Evolutionary conservation across 2,113 vertebrate species (phyloP).

Genomic region (Tonatia bakeri): DNA sequence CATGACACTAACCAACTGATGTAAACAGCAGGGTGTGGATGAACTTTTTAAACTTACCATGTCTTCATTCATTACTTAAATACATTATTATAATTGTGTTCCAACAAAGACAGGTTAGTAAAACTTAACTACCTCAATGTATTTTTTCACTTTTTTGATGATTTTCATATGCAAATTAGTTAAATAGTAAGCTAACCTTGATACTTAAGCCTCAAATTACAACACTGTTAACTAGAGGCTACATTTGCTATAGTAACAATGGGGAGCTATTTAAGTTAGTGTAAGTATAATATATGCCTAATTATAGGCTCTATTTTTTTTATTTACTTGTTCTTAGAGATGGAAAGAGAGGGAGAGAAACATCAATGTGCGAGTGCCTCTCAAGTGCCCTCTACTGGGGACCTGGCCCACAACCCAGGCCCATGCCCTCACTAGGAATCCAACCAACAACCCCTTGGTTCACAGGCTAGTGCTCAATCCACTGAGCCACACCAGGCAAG

Average conservation of each 20-base stretch:
- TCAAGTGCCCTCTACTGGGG: no score
- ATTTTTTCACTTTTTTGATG: conserved; percentile 55
- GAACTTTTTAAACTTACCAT: neutral
- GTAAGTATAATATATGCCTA: conserved; percentile 20
- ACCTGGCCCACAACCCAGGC: no score
- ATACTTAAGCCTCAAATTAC: conserved; percentile 50
- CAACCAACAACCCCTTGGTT: no score
- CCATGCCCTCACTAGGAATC: no score
- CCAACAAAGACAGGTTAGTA: conserved; percentile 58
- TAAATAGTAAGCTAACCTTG: conserved; percentile 67
- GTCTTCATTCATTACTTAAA: neutral
- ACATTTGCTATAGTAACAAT: conserved; percentile 19
- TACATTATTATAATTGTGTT: neutral
- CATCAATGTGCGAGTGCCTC: no score
- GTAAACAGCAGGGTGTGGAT: neutral
- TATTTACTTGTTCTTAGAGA: no score
- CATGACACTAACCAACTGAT: no score
- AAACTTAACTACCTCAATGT: conserved; percentile 56
- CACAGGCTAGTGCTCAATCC: no score
- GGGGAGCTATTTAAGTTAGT: conserved; percentile 35
- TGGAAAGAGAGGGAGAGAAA: no score
- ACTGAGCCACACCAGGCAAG: no score
- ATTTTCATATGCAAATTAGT: conserved; percentile 65
- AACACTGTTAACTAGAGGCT: conserved; percentile 47
- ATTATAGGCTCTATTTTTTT: neutral